Base-by-base conservation (phyloP, 2,113 vertebrate species). In the Podilymbus podiceps region DNA sequence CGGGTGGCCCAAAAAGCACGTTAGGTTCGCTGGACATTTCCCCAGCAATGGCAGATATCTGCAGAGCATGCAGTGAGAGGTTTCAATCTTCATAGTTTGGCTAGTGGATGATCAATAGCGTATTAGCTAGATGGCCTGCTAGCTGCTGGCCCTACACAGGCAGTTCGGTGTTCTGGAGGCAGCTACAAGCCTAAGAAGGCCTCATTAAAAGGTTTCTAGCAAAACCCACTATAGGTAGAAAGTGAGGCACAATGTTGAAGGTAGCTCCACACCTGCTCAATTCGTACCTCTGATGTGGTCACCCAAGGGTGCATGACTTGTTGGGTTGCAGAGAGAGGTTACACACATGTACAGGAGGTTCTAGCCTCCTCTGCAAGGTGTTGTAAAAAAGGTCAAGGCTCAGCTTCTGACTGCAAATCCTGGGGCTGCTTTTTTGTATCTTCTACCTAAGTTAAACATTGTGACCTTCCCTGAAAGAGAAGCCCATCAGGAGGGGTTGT, bases 251-350 rank as follows among this genome's bases (percentile, higher is more conserved):
- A 38, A 1, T 52, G 6, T 10, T 74, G 52, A 53, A 76, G 58
- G 27, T 35, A 75, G 14, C 15, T 75, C 60, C 62, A 71, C 1
- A 1, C 2, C 56, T 16, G 5, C 38, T 72, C 18, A 47, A 5
- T 71, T 53, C 1, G 0, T n/a, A 5, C 5, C 6, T 40, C 30
- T 79, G 62, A 23, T 22, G 40, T n/a, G 38, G 28, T 38, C 52
- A 64, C 49, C 30, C 35, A 62, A 22, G 74, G 24, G 22, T 31
- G 50, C 15, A 6, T 23, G 60, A 53, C 38, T 38, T 44, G 40
- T n/a, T 91, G 59, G 14, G 25, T 56, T 72, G 27, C 85, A 91
- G 68, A 62, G 47, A 53, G 23, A 31, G 31, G n/a, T 11, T 23
- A 20, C 49, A 47, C 19, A 23, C 8, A 15, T 18, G 21, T 23